Conservation (phyloP, 2,113 vertebrate genomes). For the Archilochus colubris region DNA sequence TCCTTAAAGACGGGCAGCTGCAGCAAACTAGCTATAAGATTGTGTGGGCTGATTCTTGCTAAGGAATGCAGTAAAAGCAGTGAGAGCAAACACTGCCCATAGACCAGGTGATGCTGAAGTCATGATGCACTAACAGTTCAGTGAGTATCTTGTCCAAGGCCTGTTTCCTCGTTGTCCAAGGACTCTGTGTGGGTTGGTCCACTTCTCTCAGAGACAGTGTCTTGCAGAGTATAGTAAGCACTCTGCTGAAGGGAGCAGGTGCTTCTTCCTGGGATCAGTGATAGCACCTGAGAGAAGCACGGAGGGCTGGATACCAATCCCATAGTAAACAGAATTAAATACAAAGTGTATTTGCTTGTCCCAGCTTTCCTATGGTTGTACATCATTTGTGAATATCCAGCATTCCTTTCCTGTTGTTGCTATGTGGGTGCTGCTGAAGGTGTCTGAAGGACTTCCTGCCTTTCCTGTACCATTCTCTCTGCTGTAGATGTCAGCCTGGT, state of each 20-base stretch:
- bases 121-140: not conserved
- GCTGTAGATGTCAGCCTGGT: not conserved
- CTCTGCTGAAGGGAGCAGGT: not conserved
- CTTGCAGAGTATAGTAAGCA: not conserved
- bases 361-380: accelerated
- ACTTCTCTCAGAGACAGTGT: not conserved
- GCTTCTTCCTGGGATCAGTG: not conserved
- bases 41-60: not conserved
- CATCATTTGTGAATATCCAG: accelerated
- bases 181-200: not conserved
- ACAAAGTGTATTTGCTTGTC: not conserved
- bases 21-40: not conserved
- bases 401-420: not conserved
- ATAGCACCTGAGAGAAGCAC: accelerated
- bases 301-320: not conserved
- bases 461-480: no score
- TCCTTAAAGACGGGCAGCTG: not conserved
- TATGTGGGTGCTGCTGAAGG: accelerated
- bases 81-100: not conserved
- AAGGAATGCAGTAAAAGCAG: not conserved
- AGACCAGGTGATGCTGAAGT: not conserved
- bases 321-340: not conserved
- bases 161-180: not conserved
- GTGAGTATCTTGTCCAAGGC: not conserved
- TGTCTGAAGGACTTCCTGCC: not conserved